phyloP scores from a whole-genome alignment of 53 echinoderm and acorn worm species.

The Paelopatides confundens region DNA sequence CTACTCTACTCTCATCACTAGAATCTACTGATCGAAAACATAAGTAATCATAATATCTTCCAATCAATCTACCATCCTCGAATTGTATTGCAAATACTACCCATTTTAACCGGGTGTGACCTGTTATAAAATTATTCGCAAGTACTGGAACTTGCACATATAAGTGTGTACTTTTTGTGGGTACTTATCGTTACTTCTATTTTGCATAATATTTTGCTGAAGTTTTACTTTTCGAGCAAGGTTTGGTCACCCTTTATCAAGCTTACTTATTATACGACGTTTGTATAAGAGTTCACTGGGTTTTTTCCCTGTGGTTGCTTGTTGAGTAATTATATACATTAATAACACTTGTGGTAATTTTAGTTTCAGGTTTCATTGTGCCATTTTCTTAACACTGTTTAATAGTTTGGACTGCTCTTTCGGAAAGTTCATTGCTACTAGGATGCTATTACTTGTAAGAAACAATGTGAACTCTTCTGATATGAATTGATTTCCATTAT shows the following conservation, averaged over 20 bases:
- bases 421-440: constrained; percentile 59
- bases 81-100: constrained; percentile 35
- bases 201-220: background rate
- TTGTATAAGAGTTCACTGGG: constrained; percentile 65
- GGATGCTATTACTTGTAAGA: constrained; percentile 65
- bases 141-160: constrained; percentile 11
- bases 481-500: constrained; percentile 70
- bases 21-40: background rate
- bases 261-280: constrained; percentile 29
- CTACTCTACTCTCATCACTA: too few relatives aligned
- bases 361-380: constrained; percentile 25
- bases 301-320: constrained; percentile 54
- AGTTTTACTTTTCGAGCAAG: constrained; percentile 25
- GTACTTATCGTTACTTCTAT: background rate
- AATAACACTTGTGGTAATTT: constrained; percentile 60
- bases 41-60: constrained; percentile 43
- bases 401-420: constrained; percentile 59
- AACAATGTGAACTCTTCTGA: constrained; percentile 64
- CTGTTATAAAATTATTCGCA: constrained; percentile 38
- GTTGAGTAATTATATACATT: constrained; percentile 59
- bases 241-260: constrained; percentile 52
- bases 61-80: constrained; percentile 24
- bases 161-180: background rate
- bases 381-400: constrained; percentile 34
- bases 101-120: constrained; percentile 8